Evolutionary conservation across 1,140 invertebrate genomes (phyloP), one percentile per base, ranked within the genome.

Genomic region (Drosophila auraria): DNA sequence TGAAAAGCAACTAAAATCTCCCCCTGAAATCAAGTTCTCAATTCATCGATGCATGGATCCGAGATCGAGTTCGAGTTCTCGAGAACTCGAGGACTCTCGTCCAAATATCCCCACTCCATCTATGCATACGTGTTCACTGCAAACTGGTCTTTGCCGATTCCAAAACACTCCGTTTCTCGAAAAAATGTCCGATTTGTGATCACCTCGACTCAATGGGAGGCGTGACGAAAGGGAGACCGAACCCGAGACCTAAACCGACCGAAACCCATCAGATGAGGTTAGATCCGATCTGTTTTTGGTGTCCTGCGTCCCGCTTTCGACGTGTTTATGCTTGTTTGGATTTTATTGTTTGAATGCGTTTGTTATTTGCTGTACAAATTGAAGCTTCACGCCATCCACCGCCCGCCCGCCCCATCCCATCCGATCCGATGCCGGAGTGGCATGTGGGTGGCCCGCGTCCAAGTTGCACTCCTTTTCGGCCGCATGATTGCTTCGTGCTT

Each of bases 281-380:
- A 49, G 12, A 40, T 65, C 25, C 33, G 33, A 65, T 56, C 27
- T 23, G 11, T 53, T 63, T 61, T 17, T 6, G 62, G 49, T 27
- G 25, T 49, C 45, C 53, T 38, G 62, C 45, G 63, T 51, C 77
- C 50, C 38, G 57, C 61, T 58, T 57, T 80, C 72, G 68, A 73
- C 17, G 83, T 87, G 80, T 72, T 89, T 89, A 89, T 90, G 86
- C 86, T 89, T 90, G 86, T 89, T 89, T 86, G 65, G 79, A 84
- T 90, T 90, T 62, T 61, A 79, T 79, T 53, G 72, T 83, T 81
- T 61, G 25, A 80, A 80, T 71, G 66, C 76, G 62, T 87, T 87
- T 80, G 68, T 78, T 77, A 78, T 64, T 86, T 82, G 84, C 86
- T 90, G 86, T 82, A 84, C 27, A 82, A 82, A 73, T 73, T 44